These are phyloP conservation scores for Cercopithecus mona DNA, from an alignment of 2,113 vertebrate species.

Conservation along the genomic window DNA sequence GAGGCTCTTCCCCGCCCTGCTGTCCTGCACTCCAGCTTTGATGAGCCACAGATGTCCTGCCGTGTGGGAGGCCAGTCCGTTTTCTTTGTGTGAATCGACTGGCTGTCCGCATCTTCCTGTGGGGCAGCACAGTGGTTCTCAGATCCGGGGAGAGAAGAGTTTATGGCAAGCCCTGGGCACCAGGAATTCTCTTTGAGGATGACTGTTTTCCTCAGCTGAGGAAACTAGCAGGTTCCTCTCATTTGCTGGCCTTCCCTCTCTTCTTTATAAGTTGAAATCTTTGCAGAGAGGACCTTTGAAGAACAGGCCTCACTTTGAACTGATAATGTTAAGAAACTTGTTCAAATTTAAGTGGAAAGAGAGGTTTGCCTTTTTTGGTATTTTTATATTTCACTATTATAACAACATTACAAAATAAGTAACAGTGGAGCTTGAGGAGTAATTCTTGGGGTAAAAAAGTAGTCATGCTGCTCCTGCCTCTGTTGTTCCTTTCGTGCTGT, in stretches of 20 bases:
- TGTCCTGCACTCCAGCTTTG: background rate
- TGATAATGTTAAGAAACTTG: background rate
- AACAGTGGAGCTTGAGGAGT: background rate
- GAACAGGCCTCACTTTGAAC: background rate
- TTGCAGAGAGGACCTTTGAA: background rate
- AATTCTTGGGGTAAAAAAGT: background rate
- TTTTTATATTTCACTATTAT: background rate
- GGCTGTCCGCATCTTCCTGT: background rate
- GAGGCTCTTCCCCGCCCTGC: background rate
- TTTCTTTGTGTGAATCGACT: background rate
- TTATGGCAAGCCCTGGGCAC: background rate
- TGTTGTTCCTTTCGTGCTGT: background rate
- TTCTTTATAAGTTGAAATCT: background rate
- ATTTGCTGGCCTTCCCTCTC: background rate
- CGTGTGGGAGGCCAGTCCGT: background rate
- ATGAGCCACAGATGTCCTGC: background rate
- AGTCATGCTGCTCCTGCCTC: too few relatives aligned
- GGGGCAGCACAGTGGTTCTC: background rate
- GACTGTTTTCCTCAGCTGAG: background rate
- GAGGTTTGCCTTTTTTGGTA: background rate
- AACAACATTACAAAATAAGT: background rate
- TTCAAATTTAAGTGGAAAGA: background rate
- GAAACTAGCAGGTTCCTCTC: background rate
- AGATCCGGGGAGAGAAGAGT: background rate
- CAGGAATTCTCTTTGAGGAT: background rate